phyloP scores from a whole-genome alignment of 92 coral and sea anemone species.

The Metridium senile region DNA sequence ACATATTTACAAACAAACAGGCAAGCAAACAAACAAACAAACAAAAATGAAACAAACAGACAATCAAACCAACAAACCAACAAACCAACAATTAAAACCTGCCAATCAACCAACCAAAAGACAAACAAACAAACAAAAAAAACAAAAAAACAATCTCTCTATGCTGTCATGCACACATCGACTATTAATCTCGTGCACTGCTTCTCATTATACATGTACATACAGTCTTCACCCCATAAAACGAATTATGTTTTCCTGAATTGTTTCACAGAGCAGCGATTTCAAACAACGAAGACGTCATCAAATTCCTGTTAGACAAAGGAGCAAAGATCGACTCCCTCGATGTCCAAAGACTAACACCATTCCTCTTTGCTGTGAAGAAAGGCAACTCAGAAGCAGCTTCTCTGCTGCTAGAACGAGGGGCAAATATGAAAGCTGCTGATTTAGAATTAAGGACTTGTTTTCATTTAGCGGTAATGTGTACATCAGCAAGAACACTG shows the following conservation, averaged over 20 bases:
- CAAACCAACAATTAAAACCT: too few relatives aligned
- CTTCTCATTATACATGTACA: too few relatives aligned
- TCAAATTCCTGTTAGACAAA: constrained; percentile 57
- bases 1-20: too few relatives aligned
- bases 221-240: too few relatives aligned
- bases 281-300: constrained; percentile 36
- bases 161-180: too few relatives aligned
- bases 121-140: too few relatives aligned
- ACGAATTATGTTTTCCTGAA: neutral
- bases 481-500: constrained; percentile 29
- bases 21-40: too few relatives aligned
- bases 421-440: constrained; percentile 62
- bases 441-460: constrained; percentile 40
- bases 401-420: constrained; percentile 50
- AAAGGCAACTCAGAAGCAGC: constrained; percentile 56
- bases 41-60: too few relatives aligned
- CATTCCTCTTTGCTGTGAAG: constrained; percentile 62
- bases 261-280: constrained; percentile 72
- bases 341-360: constrained; percentile 59
- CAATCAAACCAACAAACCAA: too few relatives aligned
- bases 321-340: constrained; percentile 55
- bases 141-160: too few relatives aligned
- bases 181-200: too few relatives aligned
- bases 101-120: too few relatives aligned
- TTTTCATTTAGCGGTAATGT: constrained; percentile 63